Conservation (phyloP, 2,113 vertebrate species). For the Pseudorasbora parva region DNA sequence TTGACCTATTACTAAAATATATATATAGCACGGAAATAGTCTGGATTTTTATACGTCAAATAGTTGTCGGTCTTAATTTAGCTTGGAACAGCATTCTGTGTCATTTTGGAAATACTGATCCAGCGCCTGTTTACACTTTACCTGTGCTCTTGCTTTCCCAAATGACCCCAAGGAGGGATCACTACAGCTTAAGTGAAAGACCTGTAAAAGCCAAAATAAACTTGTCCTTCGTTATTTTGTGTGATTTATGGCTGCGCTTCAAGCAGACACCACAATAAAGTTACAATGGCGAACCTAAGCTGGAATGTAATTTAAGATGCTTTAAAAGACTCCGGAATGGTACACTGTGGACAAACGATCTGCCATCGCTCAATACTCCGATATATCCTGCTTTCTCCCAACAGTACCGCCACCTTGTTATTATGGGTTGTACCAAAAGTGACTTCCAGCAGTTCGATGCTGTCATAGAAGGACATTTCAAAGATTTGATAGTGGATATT, state of each 20-base stretch:
- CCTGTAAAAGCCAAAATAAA: conserved; percentile 32
- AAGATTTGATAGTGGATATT: neutral
- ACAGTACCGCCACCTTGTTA: conserved; percentile 8
- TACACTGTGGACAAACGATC: conserved; percentile 5
- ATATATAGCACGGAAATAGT: neutral
- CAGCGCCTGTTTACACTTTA: conserved; percentile 3
- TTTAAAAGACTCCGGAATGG: conserved; percentile 16
- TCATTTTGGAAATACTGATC: neutral
- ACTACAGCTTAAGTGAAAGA: conserved; percentile 27
- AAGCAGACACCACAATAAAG: neutral
- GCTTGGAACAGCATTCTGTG: conserved; percentile 6
- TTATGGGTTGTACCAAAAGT: conserved; percentile 20
- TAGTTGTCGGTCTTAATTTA: neutral
- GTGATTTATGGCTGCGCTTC: neutral
- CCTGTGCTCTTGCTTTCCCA: conserved; percentile 6
- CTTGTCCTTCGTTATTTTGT: conserved; percentile 19
- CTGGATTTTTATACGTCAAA: neutral
- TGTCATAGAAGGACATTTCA: conserved; percentile 17
- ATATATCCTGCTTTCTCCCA: conserved; percentile 15
- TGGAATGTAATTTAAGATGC: conserved; percentile 25
- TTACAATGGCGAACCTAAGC: neutral
- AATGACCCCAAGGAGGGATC: conserved; percentile 17
- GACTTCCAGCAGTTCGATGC: conserved; percentile 21
- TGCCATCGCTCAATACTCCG: neutral
- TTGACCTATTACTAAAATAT: neutral